Base-by-base conservation (phyloP, 1,140 invertebrate genomes). In the Mylabris phalerata region DNA sequence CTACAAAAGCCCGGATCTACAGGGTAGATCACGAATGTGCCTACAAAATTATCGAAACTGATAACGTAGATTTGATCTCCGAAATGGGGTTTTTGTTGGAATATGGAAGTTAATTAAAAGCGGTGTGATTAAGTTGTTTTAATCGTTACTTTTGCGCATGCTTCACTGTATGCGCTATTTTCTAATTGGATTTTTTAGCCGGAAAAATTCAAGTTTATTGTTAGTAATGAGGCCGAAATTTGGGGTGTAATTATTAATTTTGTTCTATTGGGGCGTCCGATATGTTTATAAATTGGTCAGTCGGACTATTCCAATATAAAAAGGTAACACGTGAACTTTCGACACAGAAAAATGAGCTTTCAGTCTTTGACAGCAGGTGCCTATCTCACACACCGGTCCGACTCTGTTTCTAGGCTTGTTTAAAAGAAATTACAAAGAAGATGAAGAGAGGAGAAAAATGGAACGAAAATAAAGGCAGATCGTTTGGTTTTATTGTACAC, bases 1-100 rank as follows among this genome's bases (percentile, higher is more conserved):
- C 87, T 90, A 93, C 90, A 94, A 93, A 93, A 93, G 90, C 91
- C 91, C 91, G 92, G 90, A 93, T 93, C 90, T 93, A 95, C 92
- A 95, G 92, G 92, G 91, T 95, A 94, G 90, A 92, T 93, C 90
- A 94, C 90, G 89, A 89, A 87, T 86, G 86, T 84, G 85, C 82
- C 83, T 80, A 79, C 51, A 7, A 6, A 48, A 48, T 24, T 24
- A 24, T 48, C 11, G 9, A 9, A 19, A n/a, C 7, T 7, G 39
- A 40, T 40, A 19, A 19, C 19, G 19, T 19, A 19, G 19, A 19
- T 19, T 19, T 19, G 19, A 13, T 13, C 13, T 1, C 1, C 13
- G 13, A 13, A 13, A 13, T 13, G 19, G 19, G 1, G 1, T 19
- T 19, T 19, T 19, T 19, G 19, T 0, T 1, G 19, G 4, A 32